These are phyloP conservation scores for Irena cyanogastra DNA, from an alignment of 2,113 vertebrate genomes.

Conservation along the genomic window DNA sequence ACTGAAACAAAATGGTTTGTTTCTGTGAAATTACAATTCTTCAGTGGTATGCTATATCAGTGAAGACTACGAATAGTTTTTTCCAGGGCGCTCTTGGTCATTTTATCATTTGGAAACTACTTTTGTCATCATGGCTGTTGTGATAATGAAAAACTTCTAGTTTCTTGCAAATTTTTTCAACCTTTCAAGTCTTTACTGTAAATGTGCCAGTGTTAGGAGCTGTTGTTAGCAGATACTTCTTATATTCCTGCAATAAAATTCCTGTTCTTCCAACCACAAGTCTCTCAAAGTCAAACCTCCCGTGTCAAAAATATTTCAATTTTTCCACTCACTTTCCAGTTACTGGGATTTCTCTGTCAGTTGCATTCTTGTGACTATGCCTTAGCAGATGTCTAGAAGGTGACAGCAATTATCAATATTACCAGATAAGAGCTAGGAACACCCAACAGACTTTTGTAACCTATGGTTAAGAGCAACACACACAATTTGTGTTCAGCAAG, in stretches of 20 bases:
- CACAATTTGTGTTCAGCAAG: background rate
- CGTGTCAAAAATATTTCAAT: background rate
- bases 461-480: background rate
- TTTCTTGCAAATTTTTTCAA: background rate
- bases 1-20: background rate
- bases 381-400: background rate
- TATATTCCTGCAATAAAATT: background rate
- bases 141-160: background rate
- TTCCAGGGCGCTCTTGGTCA: rapidly evolving
- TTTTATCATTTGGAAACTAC: background rate
- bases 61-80: background rate
- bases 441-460: background rate
- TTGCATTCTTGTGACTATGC: background rate
- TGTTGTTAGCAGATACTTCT: background rate
- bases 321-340: background rate
- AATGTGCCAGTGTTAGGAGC: background rate
- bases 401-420: background rate
- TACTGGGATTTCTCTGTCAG: background rate
- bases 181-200: background rate
- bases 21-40: background rate
- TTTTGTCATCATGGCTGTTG: background rate
- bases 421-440: background rate
- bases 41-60: background rate
- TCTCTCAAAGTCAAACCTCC: background rate
- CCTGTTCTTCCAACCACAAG: background rate